Percentiles rank a stretch among this genome's conserved stretches.
phyloP scores from a whole-genome alignment of 1,140 invertebrate species.

The Macrosteles quadrilineatus region DNA sequence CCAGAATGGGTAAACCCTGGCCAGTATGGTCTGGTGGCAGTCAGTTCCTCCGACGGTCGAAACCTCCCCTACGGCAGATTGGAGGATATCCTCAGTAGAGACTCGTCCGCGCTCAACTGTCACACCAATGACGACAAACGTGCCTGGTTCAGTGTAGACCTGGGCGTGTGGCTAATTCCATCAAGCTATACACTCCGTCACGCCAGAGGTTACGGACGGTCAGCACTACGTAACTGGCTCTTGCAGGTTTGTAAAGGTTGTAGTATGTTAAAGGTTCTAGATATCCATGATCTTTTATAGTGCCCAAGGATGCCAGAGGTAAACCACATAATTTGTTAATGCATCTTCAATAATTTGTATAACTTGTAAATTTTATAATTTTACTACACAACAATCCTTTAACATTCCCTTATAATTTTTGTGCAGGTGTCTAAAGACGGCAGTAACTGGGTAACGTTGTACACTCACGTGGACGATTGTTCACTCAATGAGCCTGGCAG shows the following conservation, averaged over 20 bases:
- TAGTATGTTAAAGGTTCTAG: too few species aligned
- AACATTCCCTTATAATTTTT: too few species aligned
- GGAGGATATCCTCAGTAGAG: slow-evolving; percentile 92
- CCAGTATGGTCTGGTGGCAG: slow-evolving; percentile 89
- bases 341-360: too few species aligned
- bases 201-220: slow-evolving; percentile 88
- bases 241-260: slow-evolving; percentile 74
- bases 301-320: too few species aligned
- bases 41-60: slow-evolving; percentile 92
- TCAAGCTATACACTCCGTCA: slow-evolving; percentile 90
- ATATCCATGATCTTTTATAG: too few species aligned
- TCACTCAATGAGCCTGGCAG: slow-evolving; percentile 94
- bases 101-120: slow-evolving; percentile 91
- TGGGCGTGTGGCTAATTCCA: slow-evolving; percentile 90
- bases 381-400: too few species aligned
- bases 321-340: too few species aligned
- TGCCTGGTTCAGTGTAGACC: slow-evolving; percentile 94
- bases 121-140: slow-evolving; percentile 97
- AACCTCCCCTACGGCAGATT: slow-evolving; percentile 93
- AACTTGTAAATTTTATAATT: too few species aligned
- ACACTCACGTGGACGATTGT: slow-evolving; percentile 87
- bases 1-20: slow-evolving; percentile 97
- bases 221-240: slow-evolving; percentile 93
- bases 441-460: slow-evolving; percentile 82
- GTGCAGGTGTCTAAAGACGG: slow-evolving; percentile 86